Conservation (phyloP, 2,888 invertebrate species). For the Lissonota sp. region DNA sequence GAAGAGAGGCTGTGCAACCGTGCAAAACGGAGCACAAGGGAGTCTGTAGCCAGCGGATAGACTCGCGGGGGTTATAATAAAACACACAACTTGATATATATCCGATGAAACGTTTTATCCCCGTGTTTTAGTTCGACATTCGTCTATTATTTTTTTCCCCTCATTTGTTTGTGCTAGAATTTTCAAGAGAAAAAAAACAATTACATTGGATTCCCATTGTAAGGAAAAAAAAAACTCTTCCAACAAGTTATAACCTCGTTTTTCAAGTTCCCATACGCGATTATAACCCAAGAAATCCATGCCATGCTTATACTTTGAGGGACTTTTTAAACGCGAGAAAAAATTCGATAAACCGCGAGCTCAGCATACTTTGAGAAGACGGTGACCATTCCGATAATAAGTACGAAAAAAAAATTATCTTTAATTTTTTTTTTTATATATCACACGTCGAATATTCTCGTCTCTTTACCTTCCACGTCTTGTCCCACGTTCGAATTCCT, state of each 20-base stretch:
- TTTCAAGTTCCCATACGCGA: slow-evolving; percentile 68
- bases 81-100: slow-evolving; percentile 30
- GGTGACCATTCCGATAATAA: slow-evolving; percentile 70
- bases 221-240: slow-evolving; percentile 49
- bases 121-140: slow-evolving; percentile 73
- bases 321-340: slow-evolving; percentile 41
- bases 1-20: slow-evolving; percentile 7
- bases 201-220: slow-evolving; percentile 46
- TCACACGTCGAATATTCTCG: slow-evolving; percentile 31
- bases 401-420: slow-evolving; percentile 71
- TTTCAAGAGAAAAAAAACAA: slow-evolving; percentile 17
- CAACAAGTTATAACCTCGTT: slow-evolving; percentile 61
- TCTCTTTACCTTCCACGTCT: slow-evolving; percentile 28
- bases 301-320: slow-evolving; percentile 69
- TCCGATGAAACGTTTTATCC: slow-evolving; percentile 74
- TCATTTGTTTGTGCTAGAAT: slow-evolving; percentile 65
- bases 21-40: not conserved
- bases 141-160: slow-evolving; percentile 73
- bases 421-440: slow-evolving; percentile 26
- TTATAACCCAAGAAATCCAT: slow-evolving; percentile 70
- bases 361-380: slow-evolving; percentile 61
- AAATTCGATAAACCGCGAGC: slow-evolving; percentile 35
- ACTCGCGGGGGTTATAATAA: slow-evolving; percentile 34
- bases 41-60: slow-evolving; percentile 1
- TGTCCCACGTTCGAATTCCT: slow-evolving; percentile 47